Conservation (phyloP, 2,113 vertebrate species). For the Eptatretus burgeri region DNA sequence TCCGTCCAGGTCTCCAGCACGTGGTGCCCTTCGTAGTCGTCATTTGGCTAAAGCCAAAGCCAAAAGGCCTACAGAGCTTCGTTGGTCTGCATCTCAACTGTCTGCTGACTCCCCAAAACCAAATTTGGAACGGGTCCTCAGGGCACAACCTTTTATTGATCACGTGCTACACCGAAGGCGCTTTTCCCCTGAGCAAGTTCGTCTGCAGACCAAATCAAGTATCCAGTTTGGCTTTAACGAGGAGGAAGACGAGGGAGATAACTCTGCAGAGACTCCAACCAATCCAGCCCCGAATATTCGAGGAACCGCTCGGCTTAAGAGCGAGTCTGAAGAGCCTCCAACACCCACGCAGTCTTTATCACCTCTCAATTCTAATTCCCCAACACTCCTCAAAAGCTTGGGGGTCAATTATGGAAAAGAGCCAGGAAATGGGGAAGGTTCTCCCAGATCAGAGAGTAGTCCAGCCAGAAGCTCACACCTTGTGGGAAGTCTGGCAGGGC, state of each 20-base stretch:
- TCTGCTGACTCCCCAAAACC: constrained; percentile 47
- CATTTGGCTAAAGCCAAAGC: constrained; percentile 34
- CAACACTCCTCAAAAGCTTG: constrained; percentile 35
- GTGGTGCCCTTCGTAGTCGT: constrained; percentile 21
- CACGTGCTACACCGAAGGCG: constrained; percentile 40
- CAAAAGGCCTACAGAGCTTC: constrained; percentile 44
- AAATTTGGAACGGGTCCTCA: constrained; percentile 29
- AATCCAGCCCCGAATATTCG: constrained; percentile 18
- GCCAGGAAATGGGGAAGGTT: constrained; percentile 12
- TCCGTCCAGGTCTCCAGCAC: constrained; percentile 25
- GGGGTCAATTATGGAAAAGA: constrained; percentile 42
- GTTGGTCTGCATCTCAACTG: constrained; percentile 36
- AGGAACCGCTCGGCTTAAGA: constrained; percentile 5
- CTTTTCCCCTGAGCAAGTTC: constrained; percentile 32
- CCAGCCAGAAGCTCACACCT: too few species aligned
- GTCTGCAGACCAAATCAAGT: constrained; percentile 41
- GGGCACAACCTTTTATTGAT: constrained; percentile 35
- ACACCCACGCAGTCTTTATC: constrained; percentile 15
- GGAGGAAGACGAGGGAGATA: constrained; percentile 16
- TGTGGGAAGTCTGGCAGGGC: too few species aligned
- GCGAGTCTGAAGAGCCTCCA: constrained; percentile 11
- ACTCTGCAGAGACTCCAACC: constrained; percentile 15
- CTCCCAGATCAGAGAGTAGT: too few species aligned
- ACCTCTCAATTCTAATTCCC: constrained; percentile 25
- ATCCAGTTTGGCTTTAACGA: constrained; percentile 35